A percentile compares a stretch with the other conserved stretches of the same genome.
These are phyloP conservation scores for Oscheius onirici DNA, from an alignment of 2,888 invertebrate genomes.

Conservation along the genomic window DNA sequence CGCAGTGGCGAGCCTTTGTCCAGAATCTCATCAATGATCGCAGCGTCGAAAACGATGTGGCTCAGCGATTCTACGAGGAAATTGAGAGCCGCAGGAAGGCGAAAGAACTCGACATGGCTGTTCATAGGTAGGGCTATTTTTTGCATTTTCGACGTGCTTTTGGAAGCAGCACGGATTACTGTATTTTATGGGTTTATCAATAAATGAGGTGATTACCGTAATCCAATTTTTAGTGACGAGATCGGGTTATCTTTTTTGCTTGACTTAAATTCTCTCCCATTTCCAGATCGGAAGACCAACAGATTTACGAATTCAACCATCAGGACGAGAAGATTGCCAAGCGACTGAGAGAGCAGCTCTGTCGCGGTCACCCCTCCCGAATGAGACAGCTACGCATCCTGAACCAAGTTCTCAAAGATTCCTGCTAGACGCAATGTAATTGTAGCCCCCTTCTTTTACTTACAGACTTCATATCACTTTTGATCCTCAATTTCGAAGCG, in stretches of 20 bases:
- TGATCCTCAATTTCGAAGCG: background rate
- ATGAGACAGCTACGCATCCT: constrained; percentile 6
- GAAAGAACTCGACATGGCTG: background rate
- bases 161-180: too few species aligned
- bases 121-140: background rate
- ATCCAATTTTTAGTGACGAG: too few species aligned
- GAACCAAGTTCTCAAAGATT: background rate
- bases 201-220: too few species aligned
- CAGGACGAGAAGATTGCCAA: background rate
- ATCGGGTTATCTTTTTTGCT: too few species aligned
- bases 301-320: background rate
- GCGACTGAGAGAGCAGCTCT: background rate
- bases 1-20: constrained; percentile 9
- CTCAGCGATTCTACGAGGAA: background rate
- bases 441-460: too few species aligned
- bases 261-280: background rate
- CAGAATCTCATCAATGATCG: background rate
- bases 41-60: background rate
- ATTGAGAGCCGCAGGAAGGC: background rate
- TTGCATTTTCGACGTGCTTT: too few species aligned
- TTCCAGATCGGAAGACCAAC: background rate
- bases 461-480: background rate
- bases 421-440: background rate
- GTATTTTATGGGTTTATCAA: too few species aligned
- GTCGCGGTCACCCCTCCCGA: background rate